Percentiles rank a stretch among this genome's conserved stretches.
Conservation (phyloP, 2,888 invertebrate genomes). For the Cosmopolites sordidus region DNA sequence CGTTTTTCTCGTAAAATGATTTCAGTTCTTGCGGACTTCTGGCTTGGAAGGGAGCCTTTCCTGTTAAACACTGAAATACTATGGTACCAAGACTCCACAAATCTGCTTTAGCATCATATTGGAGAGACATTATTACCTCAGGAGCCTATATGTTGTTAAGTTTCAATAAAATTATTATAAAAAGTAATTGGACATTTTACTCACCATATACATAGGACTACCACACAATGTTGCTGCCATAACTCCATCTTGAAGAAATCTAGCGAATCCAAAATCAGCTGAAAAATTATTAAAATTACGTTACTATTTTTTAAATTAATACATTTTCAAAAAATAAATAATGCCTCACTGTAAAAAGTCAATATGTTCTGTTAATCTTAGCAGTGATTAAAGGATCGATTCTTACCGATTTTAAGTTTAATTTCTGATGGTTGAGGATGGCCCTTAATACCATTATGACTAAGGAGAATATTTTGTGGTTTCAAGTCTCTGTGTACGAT, state of each 20-base stretch:
- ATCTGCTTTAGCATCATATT: slow-evolving; percentile 99
- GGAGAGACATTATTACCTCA: slow-evolving; percentile 98
- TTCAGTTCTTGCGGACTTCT: slow-evolving; percentile 96
- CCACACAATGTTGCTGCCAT: slow-evolving; percentile 99
- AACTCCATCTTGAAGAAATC: slow-evolving; percentile 96
- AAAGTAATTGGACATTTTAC: slow-evolving; percentile 35
- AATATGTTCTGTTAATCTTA: background rate
- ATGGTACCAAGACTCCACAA: slow-evolving; percentile 99
- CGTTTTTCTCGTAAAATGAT: slow-evolving; percentile 93
- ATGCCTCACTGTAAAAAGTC: too few relatives aligned
- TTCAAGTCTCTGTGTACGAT: slow-evolving; percentile 99
- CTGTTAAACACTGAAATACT: slow-evolving; percentile 83
- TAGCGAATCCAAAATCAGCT: slow-evolving; percentile 99
- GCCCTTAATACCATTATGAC: slow-evolving; percentile 64
- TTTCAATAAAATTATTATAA: too few relatives aligned
- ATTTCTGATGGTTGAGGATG: slow-evolving; percentile 79
- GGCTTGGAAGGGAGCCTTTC: slow-evolving; percentile 98
- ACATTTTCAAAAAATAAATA: too few relatives aligned
- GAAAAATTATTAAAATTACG: slow-evolving; percentile 37
- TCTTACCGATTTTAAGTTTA: slow-evolving; percentile 86
- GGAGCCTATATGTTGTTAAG: slow-evolving; percentile 91
- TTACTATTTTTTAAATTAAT: background rate
- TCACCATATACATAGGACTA: slow-evolving; percentile 99
- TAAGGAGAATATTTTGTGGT: slow-evolving; percentile 97
- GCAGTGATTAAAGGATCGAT: background rate